Conservation (phyloP, 2,888 invertebrate species). For the Hedya salicella region DNA sequence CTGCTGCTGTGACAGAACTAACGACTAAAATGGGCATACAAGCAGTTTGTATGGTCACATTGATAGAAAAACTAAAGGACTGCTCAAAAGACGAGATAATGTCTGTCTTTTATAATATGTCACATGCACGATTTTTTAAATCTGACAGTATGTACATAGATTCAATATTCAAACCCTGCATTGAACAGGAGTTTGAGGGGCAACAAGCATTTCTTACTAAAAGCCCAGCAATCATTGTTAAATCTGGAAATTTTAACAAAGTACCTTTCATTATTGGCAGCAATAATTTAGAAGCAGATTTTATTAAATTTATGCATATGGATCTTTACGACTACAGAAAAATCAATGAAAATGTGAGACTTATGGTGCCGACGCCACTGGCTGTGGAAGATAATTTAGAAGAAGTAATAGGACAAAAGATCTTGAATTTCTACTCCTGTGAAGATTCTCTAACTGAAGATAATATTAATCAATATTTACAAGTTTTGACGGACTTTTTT, state of each 20-base stretch:
- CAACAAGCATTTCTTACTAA: slow-evolving; percentile 73
- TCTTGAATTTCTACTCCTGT: slow-evolving; percentile 72
- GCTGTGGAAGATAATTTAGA: slow-evolving; percentile 58
- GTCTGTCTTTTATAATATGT: slow-evolving; percentile 54
- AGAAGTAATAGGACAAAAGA: slow-evolving; percentile 65
- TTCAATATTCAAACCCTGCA: slow-evolving; percentile 71
- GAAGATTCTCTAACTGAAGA: slow-evolving; percentile 64
- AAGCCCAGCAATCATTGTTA: slow-evolving; percentile 68
- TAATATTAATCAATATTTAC: slow-evolving; percentile 69
- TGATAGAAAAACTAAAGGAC: slow-evolving; percentile 66
- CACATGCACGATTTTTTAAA: slow-evolving; percentile 40
- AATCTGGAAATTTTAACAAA: slow-evolving; percentile 73
- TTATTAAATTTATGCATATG: slow-evolving; percentile 59
- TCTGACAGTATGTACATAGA: slow-evolving; percentile 59
- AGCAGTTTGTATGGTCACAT: slow-evolving; percentile 60
- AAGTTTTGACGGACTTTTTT: slow-evolving; percentile 74
- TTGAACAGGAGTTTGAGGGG: slow-evolving; percentile 76
- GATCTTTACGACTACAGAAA: slow-evolving; percentile 68
- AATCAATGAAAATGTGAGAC: slow-evolving; percentile 63
- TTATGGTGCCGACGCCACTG: slow-evolving; percentile 68
- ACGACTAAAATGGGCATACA: slow-evolving; percentile 65
- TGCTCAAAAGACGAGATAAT: slow-evolving; percentile 62
- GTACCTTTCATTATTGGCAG: slow-evolving; percentile 78
- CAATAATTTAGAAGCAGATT: slow-evolving; percentile 69
- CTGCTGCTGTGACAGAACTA: slow-evolving; percentile 60